These are phyloP conservation scores for Pseudanteris insignis DNA, from an alignment of 2,888 invertebrate species.

Conservation along the genomic window DNA sequence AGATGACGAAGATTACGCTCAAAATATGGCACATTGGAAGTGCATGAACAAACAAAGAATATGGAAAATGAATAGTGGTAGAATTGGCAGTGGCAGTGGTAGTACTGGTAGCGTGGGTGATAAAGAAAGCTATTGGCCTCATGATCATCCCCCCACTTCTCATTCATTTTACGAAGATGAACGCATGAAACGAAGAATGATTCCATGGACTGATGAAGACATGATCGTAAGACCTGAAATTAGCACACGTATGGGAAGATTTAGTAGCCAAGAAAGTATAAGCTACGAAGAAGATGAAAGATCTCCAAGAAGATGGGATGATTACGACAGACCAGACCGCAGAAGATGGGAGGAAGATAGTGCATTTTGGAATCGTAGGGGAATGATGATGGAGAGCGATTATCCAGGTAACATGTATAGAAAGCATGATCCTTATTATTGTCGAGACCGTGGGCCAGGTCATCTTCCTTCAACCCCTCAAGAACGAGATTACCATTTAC, in stretches of 20 bases:
- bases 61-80: conserved; percentile 50
- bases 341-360: conserved; percentile 68
- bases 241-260: conserved; percentile 63
- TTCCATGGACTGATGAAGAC: conserved; percentile 65
- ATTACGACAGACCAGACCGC: conserved; percentile 56
- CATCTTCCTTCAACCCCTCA: conserved; percentile 16
- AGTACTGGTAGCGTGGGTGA: conserved; percentile 32
- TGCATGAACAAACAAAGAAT: conserved; percentile 54
- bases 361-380: conserved; percentile 61
- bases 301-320: conserved; percentile 53
- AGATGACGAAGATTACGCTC: conserved; percentile 59
- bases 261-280: conserved; percentile 65
- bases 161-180: conserved; percentile 62
- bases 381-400: conserved; percentile 67
- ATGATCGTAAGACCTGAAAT: conserved; percentile 65
- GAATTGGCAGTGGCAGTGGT: conserved; percentile 21
- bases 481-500: conserved; percentile 55
- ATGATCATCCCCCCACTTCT: conserved; percentile 44
- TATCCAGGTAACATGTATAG: conserved; percentile 61
- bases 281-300: conserved; percentile 66
- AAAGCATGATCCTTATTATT: conserved; percentile 56
- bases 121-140: conserved; percentile 51
- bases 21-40: conserved; percentile 55
- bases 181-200: conserved; percentile 58
- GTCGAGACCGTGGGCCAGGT: conserved; percentile 51